Conservation (phyloP, 2,113 vertebrate genomes). For the Nannospalax galili region DNA sequence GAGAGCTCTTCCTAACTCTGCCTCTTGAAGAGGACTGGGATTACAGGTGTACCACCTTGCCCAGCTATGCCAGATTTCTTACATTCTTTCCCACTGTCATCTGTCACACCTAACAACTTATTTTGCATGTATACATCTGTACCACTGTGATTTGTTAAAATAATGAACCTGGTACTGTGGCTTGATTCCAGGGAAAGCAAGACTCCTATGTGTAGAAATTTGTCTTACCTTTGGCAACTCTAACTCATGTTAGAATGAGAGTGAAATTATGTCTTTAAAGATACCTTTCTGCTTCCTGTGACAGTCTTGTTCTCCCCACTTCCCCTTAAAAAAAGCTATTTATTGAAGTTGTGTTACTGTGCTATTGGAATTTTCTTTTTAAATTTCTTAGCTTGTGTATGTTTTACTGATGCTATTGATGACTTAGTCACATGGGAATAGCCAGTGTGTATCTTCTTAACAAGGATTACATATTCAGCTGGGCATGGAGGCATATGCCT, state of each 20-base stretch:
- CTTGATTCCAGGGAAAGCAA: conserved; percentile 11
- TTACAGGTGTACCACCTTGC: neutral
- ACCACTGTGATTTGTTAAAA: neutral
- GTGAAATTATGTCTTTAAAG: conserved; percentile 33
- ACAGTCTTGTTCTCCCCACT: neutral
- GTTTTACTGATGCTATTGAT: neutral
- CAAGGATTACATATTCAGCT: no score
- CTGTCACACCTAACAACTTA: neutral
- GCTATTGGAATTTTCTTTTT: neutral
- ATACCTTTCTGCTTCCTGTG: conserved; percentile 11
- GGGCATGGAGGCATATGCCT: no score
- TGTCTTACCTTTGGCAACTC: neutral
- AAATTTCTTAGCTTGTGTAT: neutral
- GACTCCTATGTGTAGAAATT: neutral
- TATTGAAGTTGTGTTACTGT: neutral
- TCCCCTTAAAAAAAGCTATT: neutral
- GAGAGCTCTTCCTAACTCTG: neutral
- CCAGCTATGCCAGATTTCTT: neutral
- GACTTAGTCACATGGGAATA: neutral
- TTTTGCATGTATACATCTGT: neutral
- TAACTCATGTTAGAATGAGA: neutral
- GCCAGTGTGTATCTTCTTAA: conserved; percentile 11
- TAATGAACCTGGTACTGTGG: neutral
- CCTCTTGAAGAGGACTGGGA: neutral
- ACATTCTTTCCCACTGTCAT: neutral